These are phyloP conservation scores for Pseudoatta argentina DNA, from an alignment of 1,140 invertebrate genomes.

Conservation along the genomic window DNA sequence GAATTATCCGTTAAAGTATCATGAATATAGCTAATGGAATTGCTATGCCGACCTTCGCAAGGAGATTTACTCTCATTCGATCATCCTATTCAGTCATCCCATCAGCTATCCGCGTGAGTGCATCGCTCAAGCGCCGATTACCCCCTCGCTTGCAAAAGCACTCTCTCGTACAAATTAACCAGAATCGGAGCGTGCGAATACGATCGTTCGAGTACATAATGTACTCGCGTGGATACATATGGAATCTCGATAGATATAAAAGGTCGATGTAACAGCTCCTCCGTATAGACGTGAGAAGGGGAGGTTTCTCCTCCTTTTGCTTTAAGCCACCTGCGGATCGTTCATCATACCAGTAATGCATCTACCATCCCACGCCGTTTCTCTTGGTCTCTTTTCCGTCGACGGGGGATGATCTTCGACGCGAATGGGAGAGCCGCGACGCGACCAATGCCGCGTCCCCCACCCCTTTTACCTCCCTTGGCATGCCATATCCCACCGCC, in stretches of 20 bases:
- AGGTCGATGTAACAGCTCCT: slow-evolving; percentile 61
- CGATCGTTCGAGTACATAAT: slow-evolving; percentile 41
- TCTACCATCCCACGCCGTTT: slow-evolving; percentile 66
- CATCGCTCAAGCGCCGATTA: slow-evolving; percentile 48
- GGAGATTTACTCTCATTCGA: slow-evolving; percentile 35
- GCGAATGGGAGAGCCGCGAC: slow-evolving; percentile 51
- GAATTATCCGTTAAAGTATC: slow-evolving; percentile 2
- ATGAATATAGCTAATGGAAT: slow-evolving; percentile 36
- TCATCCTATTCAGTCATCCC: slow-evolving; percentile 42
- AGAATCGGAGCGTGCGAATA: slow-evolving; percentile 30
- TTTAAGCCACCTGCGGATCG: slow-evolving; percentile 77
- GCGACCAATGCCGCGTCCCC: slow-evolving; percentile 35
- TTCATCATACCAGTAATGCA: slow-evolving; percentile 81
- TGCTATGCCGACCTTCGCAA: slow-evolving; percentile 24
- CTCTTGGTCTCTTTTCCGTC: slow-evolving; percentile 65
- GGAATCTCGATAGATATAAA: slow-evolving; percentile 67
- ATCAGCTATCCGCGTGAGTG: slow-evolving; percentile 37
- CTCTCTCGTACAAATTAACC: slow-evolving; percentile 51
- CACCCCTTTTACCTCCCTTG: slow-evolving; percentile 20
- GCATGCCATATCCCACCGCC: slow-evolving; percentile 55
- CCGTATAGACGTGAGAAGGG: slow-evolving; percentile 38
- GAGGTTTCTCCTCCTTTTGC: slow-evolving; percentile 59
- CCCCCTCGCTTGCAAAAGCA: slow-evolving; percentile 30
- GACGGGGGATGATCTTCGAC: slow-evolving; percentile 70
- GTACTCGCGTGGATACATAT: slow-evolving; percentile 34